phyloP scores from a whole-genome alignment of 2,888 invertebrate genomes.

The Orchesella flavescens region DNA sequence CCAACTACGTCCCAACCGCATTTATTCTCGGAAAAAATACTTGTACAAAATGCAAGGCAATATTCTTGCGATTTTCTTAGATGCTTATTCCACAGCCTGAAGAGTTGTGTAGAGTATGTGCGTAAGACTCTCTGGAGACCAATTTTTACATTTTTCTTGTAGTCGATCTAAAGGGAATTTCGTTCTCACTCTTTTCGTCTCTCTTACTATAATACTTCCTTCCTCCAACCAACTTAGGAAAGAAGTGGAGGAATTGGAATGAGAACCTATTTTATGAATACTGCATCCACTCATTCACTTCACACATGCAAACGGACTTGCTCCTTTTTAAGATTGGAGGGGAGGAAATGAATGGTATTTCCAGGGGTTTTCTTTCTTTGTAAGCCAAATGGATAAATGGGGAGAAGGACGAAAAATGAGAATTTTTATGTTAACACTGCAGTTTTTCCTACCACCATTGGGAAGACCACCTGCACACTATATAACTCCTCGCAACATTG shows the following conservation, averaged over 20 bases:
- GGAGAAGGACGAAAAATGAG: too few relatives aligned
- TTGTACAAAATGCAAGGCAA: too few relatives aligned
- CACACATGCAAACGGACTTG: constrained; percentile 6
- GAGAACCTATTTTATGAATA: constrained; percentile 58
- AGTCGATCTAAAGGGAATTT: constrained; percentile 25
- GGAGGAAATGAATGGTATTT: constrained; percentile 34
- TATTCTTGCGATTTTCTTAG: too few relatives aligned
- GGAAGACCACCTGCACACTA: neutral
- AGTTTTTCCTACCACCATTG: neutral
- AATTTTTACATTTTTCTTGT: constrained; percentile 56
- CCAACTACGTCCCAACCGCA: neutral
- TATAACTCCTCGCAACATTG: neutral
- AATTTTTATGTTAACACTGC: constrained; percentile 17
- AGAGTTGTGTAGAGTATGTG: constrained; percentile 27
- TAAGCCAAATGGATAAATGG: neutral
- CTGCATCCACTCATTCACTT: constrained; percentile 41
- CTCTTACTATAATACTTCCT: neutral
- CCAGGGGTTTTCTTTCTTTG: neutral
- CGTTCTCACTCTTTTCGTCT: neutral
- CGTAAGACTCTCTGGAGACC: constrained; percentile 57
- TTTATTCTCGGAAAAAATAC: neutral
- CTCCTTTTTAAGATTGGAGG: constrained; percentile 15
- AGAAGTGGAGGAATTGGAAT: constrained; percentile 41
- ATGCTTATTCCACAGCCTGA: neutral
- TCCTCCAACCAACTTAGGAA: neutral